Base-by-base conservation (phyloP, 30 jellyfish, hydroid and myxozoan species). In the Rhopilema esculentum region DNA sequence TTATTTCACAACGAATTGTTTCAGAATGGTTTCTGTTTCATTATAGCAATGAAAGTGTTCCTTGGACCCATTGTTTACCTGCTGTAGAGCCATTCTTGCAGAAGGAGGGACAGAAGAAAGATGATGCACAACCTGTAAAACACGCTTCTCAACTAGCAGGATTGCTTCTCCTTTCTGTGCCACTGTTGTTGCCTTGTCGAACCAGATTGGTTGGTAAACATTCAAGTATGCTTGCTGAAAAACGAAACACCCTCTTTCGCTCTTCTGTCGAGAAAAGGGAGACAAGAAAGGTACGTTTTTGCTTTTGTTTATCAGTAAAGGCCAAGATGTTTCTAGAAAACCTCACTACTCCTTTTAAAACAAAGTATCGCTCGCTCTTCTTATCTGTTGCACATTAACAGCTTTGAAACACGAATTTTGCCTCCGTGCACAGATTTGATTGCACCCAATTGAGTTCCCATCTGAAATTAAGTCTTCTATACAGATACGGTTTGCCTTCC, bases 181-280 rank as follows among this genome's bases (percentile, higher is more conserved):
- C 93, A 8, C 82, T 84, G 63, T 63, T 84, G 31, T 57, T 84
- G 80, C 93, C 93, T 29, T 84, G 93, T 53, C 91, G 91, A n/a
- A 71, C 79, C 49, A 75, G 85, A 76, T 29, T 82, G 80, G 92
- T 53, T 74, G 83, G 95, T 48, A 91, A 85, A 50, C 88, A 24
- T 64, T 49, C 68, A 15, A 62, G 31, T 26, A 84, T 84, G 93
- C 23, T 84, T 1, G 86, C 79, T 1, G 83, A 84, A 27, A 83
- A 76, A 26, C 75, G 79, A 40, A 76, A 80, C 69, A 67, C 87
- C 51, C 49, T 66, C 9, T 27, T 74, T 0, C 69, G 90, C 0
- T 50, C 87, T 23, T 88, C 96, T 9, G 66, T 85, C 1, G 97
- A 81, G 69, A 90, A 90, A 49, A 82, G 75, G 27, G 97, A 90